Base-by-base conservation (phyloP, 2,113 vertebrate genomes). In the Oostethus manadensis region DNA sequence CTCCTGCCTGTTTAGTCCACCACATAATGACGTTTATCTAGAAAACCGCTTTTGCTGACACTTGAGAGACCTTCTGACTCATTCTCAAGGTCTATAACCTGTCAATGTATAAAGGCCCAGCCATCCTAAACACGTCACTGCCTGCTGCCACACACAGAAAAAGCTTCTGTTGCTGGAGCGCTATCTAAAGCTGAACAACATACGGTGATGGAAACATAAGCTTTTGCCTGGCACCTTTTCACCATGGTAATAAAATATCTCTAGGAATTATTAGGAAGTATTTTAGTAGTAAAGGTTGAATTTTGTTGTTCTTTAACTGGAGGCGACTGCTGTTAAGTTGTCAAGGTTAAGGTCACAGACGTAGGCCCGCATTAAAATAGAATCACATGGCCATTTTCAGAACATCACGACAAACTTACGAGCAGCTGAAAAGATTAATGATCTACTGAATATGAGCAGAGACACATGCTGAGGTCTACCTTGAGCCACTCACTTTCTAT, bases 341-440 rank as follows among this genome's bases (percentile, higher is more conserved):
- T 55, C 35, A 40, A 21, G 53, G 53, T 55, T 13, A 18, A 13
- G 1, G 29, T 54, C 26, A 33, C 51, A 33, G 29, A 33, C 7
- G 29, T 33, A 33, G 17, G 18, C 35, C 17, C 4, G 16, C 22
- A 11, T 45, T 26, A 58, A 58, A 57, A 57, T 57, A 57, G 56
- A 45, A 15, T 44, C 14, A 44, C 6, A 14, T 8, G 14, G 23
- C 22, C 10, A 17, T n/a, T 26, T 45, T 58, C 21, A 45, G 16
- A 45, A 57, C 40, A 45, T 26, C 21, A 14, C 16, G 13, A 57
- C 21, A 40, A 55, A 26, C 42, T 44, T 26, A 26, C 3, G 14
- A 45, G 56, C 13, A 16, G 16, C 56, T 45, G 42, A 58, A 58
- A 58, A 58, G 56, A 29, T 58, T 46, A 26, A 58, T 13, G 20